Percentiles rank a stretch among this genome's conserved stretches.
Conservation (phyloP, 2,888 invertebrate genomes). For the Scaptomyza reducta region DNA sequence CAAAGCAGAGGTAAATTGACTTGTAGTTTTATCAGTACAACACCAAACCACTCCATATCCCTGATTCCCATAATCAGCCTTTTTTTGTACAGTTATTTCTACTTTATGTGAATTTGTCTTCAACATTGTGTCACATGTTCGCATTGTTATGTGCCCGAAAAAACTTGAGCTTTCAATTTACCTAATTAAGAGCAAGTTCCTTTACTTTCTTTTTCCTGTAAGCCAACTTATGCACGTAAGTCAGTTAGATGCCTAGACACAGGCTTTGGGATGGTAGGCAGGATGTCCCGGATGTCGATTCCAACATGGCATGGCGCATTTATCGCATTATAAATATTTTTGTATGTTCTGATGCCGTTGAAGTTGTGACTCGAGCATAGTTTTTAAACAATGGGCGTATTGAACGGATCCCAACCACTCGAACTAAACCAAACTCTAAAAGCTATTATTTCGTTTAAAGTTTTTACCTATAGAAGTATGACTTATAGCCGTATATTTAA, state of each 20-base stretch:
- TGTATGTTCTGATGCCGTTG: constrained; percentile 48
- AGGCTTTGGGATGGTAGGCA: constrained; percentile 12
- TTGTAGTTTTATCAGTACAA: no score
- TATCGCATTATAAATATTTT: constrained; percentile 60
- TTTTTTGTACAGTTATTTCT: no score
- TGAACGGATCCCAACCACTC: background rate
- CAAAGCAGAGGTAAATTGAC: no score
- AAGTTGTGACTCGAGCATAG: constrained; percentile 50
- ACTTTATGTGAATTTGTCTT: background rate
- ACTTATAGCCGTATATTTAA: background rate
- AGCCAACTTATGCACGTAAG: background rate
- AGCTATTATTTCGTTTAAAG: constrained; percentile 8
- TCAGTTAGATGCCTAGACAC: constrained; percentile 25
- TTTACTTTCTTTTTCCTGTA: background rate
- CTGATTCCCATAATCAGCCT: no score
- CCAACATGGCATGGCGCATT: constrained; percentile 13
- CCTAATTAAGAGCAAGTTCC: constrained; percentile 62
- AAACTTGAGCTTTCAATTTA: constrained; percentile 71
- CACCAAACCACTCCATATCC: no score
- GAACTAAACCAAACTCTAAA: constrained; percentile 22
- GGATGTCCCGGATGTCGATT: constrained; percentile 6
- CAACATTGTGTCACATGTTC: background rate
- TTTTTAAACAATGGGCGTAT: constrained; percentile 16
- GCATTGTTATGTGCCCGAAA: background rate
- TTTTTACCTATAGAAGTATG: no score